Base-by-base conservation (phyloP, 2,888 invertebrate genomes). In the Villa cingulata region DNA sequence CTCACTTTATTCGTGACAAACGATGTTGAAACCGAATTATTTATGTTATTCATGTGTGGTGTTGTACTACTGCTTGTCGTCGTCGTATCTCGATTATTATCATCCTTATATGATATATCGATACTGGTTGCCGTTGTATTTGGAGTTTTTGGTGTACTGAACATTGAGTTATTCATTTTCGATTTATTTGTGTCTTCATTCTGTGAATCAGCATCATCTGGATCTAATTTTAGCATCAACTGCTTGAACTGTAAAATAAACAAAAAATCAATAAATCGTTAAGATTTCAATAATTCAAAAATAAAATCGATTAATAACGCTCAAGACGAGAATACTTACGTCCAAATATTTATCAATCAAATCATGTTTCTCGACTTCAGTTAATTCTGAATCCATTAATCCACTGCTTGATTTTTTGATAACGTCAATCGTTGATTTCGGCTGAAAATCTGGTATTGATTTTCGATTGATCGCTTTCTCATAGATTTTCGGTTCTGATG, bases 401-500 rank as follows among this genome's bases (percentile, higher is more conserved):
- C 12, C 12, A 15, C 16, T 72, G 46, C 70, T 70, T 29, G 73
- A 74, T 58, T 81, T 79, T 55, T 77, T 77, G 47, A 95, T 72
- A 63, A 86, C 83, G 58, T 85, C 81, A 55, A 95, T 72, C 17
- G 88, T 92, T 41, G 82, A 81, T 67, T 85, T 85, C n/a, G 95
- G 95, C 68, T 86, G 86, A 70, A 95, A 95, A 56, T 78, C 74
- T 14, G 83, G 74, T 61, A 84, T 84, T 54, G 73, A 79, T 63
- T 86, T 82, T 53, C 95, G 78, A 53, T 81, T 85, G 47, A 94
- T 79, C 41, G 89, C 83, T 70, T 96, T 96, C 69, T 99, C 98
- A 71, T 94, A 95, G 47, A 91, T 81, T 71, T 98, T 98, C 40
- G 84, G 77, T 68, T 98, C 98, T 43, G 92, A 90, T 17, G 97